Percentiles rank a stretch among this genome's conserved stretches.
Conservation (phyloP, 1,140 invertebrate species). For the Aradophagus sp. region DNA sequence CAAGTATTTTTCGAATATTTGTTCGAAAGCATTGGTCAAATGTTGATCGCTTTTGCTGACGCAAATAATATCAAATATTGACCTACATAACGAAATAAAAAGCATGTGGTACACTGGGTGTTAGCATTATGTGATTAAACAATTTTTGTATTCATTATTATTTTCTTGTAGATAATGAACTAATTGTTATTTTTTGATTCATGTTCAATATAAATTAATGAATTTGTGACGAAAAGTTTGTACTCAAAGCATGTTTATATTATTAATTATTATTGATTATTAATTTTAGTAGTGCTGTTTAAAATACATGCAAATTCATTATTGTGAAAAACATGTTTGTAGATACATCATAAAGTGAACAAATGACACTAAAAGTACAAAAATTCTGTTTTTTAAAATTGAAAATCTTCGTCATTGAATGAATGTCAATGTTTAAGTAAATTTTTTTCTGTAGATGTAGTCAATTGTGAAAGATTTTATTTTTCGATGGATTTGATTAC, state of each 20-base stretch:
- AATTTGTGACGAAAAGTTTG: slow-evolving; percentile 56
- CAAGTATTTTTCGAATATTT: too few species aligned
- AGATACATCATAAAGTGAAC: slow-evolving; percentile 58
- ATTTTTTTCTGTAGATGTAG: too few species aligned
- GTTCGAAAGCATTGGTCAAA: too few species aligned
- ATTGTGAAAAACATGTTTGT: slow-evolving; percentile 60
- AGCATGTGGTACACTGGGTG: too few species aligned
- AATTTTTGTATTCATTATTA: slow-evolving; percentile 46
- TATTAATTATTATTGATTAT: slow-evolving; percentile 51
- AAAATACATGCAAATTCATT: slow-evolving; percentile 58
- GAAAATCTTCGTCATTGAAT: slow-evolving; percentile 56
- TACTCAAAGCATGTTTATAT: slow-evolving; percentile 56
- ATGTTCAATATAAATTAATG: slow-evolving; percentile 37
- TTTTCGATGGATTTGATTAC: too few species aligned
- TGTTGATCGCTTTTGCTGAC: too few species aligned
- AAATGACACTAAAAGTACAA: slow-evolving; percentile 59
- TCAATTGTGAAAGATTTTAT: too few species aligned
- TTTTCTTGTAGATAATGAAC: slow-evolving; percentile 44
- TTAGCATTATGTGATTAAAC: slow-evolving; percentile 53
- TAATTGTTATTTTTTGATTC: slow-evolving; percentile 44
- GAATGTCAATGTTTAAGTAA: slow-evolving; percentile 6
- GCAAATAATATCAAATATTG: too few species aligned
- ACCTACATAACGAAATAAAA: too few species aligned
- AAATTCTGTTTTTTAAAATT: slow-evolving; percentile 61
- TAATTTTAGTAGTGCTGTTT: slow-evolving; percentile 59